Evolutionary conservation across 23 tunicate species (phyloP).

Genomic region (Styela plicata): DNA sequence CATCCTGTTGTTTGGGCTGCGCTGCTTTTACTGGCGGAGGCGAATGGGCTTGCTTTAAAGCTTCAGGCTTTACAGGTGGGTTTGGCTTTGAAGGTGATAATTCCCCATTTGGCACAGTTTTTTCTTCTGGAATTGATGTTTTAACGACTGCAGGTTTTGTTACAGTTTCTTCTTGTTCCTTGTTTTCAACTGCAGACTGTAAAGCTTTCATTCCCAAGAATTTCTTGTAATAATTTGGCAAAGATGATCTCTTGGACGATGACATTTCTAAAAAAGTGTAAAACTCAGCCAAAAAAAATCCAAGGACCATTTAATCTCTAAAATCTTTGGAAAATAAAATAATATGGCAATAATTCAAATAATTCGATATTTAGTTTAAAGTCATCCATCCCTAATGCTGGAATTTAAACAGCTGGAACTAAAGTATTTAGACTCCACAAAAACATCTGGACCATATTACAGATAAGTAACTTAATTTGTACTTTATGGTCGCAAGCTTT

Average conservation of each 20-base stretch:
- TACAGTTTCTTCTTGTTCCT: background rate
- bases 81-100: background rate
- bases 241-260: background rate
- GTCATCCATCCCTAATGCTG: too few relatives aligned
- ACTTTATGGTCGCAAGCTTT: too few relatives aligned
- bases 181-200: background rate
- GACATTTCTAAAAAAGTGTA: conserved; percentile 1
- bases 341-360: too few relatives aligned
- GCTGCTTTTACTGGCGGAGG: background rate
- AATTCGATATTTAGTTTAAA: too few relatives aligned
- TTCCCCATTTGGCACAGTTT: background rate
- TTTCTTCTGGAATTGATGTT: background rate
- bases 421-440: too few relatives aligned
- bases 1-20: background rate
- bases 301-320: too few relatives aligned
- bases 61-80: background rate
- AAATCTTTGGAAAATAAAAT: too few relatives aligned
- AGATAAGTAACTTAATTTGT: too few relatives aligned
- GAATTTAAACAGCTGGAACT: too few relatives aligned
- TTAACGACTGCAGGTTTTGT: background rate
- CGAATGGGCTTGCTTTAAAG: background rate
- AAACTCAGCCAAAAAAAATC: too few relatives aligned
- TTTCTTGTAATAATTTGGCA: conserved; percentile 28
- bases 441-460: too few relatives aligned
- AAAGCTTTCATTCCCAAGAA: conserved; percentile 14